Evolutionary conservation across 2,888 invertebrate genomes (phyloP), one percentile per base, ranked within the genome.

Genomic region (Coronaproctus castanopsis): DNA sequence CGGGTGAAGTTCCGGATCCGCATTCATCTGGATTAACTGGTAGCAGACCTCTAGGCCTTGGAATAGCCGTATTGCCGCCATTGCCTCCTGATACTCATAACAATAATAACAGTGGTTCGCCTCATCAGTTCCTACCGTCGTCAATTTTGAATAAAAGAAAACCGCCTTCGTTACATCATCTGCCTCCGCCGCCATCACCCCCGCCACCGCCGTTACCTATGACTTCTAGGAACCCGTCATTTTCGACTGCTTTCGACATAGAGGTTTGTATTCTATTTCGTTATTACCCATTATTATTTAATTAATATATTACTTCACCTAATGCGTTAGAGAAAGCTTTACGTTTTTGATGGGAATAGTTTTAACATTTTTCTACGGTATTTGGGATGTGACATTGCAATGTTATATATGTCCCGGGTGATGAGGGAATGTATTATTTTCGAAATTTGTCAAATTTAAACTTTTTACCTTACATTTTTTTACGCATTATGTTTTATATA

Each of bases 1-100:
- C 82, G 0, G 83, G 83, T 2, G 88, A 89, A 73, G 78, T 80
- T 65, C 85, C 87, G 0, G 83, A 88, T 74, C 79, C 82, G 1
- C 81, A 81, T 23, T 76, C 81, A 55, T 80, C 79, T 57, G 88
- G 88, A 14, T 76, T 88, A 68, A 85, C 87, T 61, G 88, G 87
- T 18, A 78, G 83, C 60, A 77, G 89, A 64, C 88, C 88, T 1
- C 72, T 89, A 54, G 86, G 86, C 54, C 72, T 84, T 65, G 81
- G 78, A n/a, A 70, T 77, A 5, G 72, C 77, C 3, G 69, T 70
- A 51, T 63, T 78, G 52, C 73, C 76, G 55, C 74, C 76, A 18
- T 68, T 80, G 63, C 76, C 76, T 19, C 77, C 77, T 18, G 76
- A 76, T 62, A 70, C 73, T 48, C 55, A 55, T 55, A 24, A 55